These are phyloP conservation scores for Tragelaphus strepsiceros DNA, from an alignment of 2,113 vertebrate species.

Conservation along the genomic window DNA sequence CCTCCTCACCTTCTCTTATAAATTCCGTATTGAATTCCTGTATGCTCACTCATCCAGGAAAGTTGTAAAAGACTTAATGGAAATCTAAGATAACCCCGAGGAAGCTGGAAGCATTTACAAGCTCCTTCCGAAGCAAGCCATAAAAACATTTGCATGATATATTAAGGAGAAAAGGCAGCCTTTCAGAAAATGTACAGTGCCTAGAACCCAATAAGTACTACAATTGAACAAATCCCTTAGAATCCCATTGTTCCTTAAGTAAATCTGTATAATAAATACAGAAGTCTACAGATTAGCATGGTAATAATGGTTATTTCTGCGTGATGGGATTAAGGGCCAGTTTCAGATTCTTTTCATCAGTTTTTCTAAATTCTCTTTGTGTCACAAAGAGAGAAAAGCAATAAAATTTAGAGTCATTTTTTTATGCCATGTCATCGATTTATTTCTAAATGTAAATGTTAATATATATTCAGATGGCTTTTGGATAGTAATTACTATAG, in stretches of 20 bases:
- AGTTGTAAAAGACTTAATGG: conserved; percentile 55
- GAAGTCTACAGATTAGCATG: not conserved
- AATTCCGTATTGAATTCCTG: conserved; percentile 13
- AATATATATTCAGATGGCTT: not conserved
- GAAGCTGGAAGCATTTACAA: conserved; percentile 21
- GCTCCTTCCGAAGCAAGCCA: not conserved
- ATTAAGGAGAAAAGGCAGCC: not conserved
- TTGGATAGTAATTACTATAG: not conserved
- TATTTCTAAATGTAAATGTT: not conserved
- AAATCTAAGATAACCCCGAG: conserved; percentile 23
- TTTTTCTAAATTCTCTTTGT: not conserved
- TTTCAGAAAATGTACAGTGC: not conserved
- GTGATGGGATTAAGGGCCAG: not conserved
- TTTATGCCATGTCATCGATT: not conserved
- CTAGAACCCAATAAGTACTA: not conserved
- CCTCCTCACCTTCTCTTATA: not conserved
- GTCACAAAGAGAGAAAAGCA: not conserved
- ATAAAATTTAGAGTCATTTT: not conserved
- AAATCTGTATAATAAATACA: not conserved
- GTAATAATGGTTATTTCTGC: not conserved
- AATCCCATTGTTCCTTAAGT: not conserved
- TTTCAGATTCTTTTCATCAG: not conserved
- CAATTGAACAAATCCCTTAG: not conserved
- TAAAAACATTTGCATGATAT: not conserved
- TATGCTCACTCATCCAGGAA: conserved; percentile 28